These are phyloP conservation scores for Aspiorhynchus laticeps DNA, from an alignment of 2,113 vertebrate species.

Conservation along the genomic window DNA sequence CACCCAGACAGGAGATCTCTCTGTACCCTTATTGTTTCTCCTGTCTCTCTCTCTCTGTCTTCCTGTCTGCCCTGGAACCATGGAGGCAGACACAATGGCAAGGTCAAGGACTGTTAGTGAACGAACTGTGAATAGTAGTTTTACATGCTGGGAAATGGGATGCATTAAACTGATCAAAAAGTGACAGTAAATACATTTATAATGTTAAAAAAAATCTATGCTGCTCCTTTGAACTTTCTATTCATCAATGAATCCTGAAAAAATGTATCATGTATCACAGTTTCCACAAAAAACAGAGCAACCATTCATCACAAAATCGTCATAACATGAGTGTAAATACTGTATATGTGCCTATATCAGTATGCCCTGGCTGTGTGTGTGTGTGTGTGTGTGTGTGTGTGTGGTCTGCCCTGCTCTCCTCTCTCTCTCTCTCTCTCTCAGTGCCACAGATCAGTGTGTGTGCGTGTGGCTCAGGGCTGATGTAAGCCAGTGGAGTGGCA, in stretches of 20 bases:
- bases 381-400: conserved; percentile 17
- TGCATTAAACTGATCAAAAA: neutral
- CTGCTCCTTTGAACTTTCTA: neutral
- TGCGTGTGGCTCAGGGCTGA: conserved; percentile 87
- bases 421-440: neutral
- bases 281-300: neutral
- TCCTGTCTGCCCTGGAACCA: conserved; percentile 50
- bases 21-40: neutral
- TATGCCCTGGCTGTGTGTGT: conserved; percentile 1
- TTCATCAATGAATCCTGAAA: neutral
- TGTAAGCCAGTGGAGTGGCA: conserved; percentile 99
- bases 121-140: conserved; percentile 54
- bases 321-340: neutral
- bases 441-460: conserved; percentile 84
- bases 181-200: neutral
- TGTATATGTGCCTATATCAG: conserved; percentile 17
- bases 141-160: conserved; percentile 46
- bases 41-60: neutral
- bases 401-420: conserved; percentile 69
- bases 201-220: neutral
- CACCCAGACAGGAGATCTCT: neutral
- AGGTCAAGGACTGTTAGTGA: conserved; percentile 67
- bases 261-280: neutral
- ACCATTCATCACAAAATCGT: neutral
- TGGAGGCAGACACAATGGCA: conserved; percentile 62